A percentile compares a stretch with the other conserved stretches of the same genome.
Evolutionary conservation across 2,888 invertebrate genomes (phyloP).

Genomic region (Drosophila mettleri): DNA sequence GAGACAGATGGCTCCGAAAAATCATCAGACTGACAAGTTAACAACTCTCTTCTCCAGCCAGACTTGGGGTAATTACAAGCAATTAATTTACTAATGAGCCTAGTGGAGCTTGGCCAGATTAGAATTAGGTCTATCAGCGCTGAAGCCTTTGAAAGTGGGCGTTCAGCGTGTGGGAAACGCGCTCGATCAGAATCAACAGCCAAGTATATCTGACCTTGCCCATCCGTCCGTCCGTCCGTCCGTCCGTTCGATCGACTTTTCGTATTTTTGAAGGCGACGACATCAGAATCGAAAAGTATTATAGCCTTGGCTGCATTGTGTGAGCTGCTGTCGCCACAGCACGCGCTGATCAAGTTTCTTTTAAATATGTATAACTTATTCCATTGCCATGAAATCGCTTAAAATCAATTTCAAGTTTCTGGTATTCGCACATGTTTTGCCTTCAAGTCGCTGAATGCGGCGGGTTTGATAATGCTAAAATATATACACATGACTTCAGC

Average conservation of each 20-base stretch:
- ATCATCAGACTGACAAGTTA: background rate
- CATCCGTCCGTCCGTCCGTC: background rate
- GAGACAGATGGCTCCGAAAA: background rate
- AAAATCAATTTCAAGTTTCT: background rate
- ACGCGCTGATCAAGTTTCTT: background rate
- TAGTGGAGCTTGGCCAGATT: background rate
- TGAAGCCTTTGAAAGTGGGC: background rate
- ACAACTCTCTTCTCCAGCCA: background rate
- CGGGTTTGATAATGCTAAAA: background rate
- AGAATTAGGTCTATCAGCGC: background rate
- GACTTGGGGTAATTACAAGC: constrained; percentile 5
- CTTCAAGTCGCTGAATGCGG: background rate
- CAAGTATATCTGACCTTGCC: background rate
- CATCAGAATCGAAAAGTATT: background rate
- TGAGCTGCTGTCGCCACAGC: too few relatives aligned
- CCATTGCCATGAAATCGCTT: constrained; percentile 1
- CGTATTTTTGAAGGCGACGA: background rate
- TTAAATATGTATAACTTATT: background rate
- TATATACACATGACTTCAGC: background rate
- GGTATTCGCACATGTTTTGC: background rate
- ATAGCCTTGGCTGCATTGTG: background rate
- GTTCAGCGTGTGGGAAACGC: too few relatives aligned
- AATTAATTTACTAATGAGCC: constrained; percentile 1
- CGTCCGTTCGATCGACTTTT: background rate
- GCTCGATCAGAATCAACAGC: background rate